Evolutionary conservation across 2,888 invertebrate species (phyloP).

Genomic region (Cheilosia urbana): DNA sequence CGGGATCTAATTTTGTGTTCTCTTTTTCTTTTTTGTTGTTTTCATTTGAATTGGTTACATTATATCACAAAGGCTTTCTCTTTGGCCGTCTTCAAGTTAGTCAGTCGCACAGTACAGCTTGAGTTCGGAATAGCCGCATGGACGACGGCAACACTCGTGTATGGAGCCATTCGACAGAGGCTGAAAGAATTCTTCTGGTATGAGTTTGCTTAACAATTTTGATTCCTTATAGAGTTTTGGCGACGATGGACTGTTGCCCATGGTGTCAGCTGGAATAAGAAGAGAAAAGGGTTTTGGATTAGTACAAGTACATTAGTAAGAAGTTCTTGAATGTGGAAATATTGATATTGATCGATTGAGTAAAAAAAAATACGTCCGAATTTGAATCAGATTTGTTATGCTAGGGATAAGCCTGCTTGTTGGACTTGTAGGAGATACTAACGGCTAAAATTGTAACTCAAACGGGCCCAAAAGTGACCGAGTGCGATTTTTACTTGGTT

Average conservation of each 20-base stretch:
- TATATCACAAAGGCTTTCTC: constrained; percentile 71
- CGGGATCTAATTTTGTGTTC: background rate
- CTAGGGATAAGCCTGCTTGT: too few relatives aligned
- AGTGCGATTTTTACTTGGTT: too few relatives aligned
- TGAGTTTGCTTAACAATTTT: constrained; percentile 77
- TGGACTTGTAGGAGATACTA: too few relatives aligned
- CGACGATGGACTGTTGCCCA: constrained; percentile 71
- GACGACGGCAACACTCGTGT: constrained; percentile 80
- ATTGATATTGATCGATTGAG: too few relatives aligned
- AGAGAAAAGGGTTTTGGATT: background rate
- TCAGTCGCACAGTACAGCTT: constrained; percentile 79
- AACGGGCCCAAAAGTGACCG: too few relatives aligned
- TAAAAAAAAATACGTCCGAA: too few relatives aligned
- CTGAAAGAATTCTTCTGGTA: constrained; percentile 78
- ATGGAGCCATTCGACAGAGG: constrained; percentile 79
- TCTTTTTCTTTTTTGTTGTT: constrained; percentile 8
- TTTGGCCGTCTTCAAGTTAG: constrained; percentile 23
- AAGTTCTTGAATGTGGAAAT: background rate
- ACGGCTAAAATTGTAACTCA: too few relatives aligned
- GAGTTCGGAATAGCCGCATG: constrained; percentile 80
- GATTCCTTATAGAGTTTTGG: constrained; percentile 56
- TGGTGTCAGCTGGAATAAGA: constrained; percentile 76
- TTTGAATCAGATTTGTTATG: too few relatives aligned
- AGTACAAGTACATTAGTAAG: background rate
- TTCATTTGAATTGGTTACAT: constrained; percentile 43